Evolutionary conservation across 2,888 invertebrate species (phyloP).

Genomic region (Campoplex capitator): DNA sequence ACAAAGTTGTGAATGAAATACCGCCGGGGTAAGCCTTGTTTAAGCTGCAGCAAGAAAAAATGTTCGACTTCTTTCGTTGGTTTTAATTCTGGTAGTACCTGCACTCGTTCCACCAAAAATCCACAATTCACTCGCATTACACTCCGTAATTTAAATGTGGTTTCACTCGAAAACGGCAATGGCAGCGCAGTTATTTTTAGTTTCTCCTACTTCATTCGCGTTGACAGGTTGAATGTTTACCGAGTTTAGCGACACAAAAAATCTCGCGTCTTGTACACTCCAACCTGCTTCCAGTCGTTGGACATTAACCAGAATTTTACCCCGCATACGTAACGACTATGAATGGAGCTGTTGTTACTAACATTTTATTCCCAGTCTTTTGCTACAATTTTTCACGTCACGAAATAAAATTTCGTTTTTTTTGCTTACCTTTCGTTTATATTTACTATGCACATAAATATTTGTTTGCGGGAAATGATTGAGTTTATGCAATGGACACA

Average conservation of each 20-base stretch:
- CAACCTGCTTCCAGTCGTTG: conserved; percentile 27
- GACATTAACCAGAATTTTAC: conserved; percentile 4
- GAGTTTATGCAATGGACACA: background rate
- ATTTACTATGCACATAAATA: background rate
- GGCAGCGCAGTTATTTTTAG: conserved; percentile 22
- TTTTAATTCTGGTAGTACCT: conserved; percentile 26
- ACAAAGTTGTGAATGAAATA: background rate
- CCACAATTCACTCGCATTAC: background rate
- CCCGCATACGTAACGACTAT: background rate
- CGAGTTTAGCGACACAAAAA: conserved; percentile 1
- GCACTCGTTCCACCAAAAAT: conserved; percentile 26
- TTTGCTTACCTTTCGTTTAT: background rate
- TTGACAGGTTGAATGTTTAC: conserved; percentile 30
- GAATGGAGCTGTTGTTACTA: background rate
- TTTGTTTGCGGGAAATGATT: background rate
- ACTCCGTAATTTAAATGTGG: background rate
- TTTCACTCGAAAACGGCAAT: background rate
- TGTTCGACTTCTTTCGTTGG: conserved; percentile 23
- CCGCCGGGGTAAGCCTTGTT: background rate
- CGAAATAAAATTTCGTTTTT: background rate
- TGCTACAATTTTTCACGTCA: background rate
- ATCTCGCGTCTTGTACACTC: conserved; percentile 21
- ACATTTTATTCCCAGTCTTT: background rate
- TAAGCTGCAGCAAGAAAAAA: conserved; percentile 32
- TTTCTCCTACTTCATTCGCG: conserved; percentile 15